Base-by-base conservation (phyloP, 2,888 invertebrate species). In the Ryuthela nishihirai region DNA sequence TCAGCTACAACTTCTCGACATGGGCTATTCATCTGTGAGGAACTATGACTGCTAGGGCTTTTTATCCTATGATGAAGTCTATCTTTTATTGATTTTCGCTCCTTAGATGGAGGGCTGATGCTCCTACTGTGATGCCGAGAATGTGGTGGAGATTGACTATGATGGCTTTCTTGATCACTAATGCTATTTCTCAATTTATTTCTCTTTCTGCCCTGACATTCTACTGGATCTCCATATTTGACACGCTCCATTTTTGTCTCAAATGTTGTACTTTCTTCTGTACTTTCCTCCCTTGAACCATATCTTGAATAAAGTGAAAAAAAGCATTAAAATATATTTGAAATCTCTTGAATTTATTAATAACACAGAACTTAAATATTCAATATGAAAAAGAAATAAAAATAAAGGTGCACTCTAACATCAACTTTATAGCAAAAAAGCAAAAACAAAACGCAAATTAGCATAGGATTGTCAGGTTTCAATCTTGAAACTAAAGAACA, bases 121-220 rank as follows among this genome's bases (percentile, higher is more conserved):
- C 68, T 68, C 29, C 67, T 54, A 40, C 67, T 68, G 32, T 67
- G 64, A 41, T 65, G 65, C 50, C 67, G 48, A 7, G 67, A 64
- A 18, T 63, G 63, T 25, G 69, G 68, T 21, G 71, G 69, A 34
- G 68, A 68, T 54, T 67, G 68, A 48, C 69, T 68, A 45, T 66
- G 68, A 52, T 67, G 68, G 46, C 68, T 68, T 23, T 70, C 70
- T 40, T 68, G 69, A 45, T 70, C 70, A 62, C 69, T 70, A 46
- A 67, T 60, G 26, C 56, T 56, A 47, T 60, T 62, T 15, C 64
- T 48, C 12, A 62, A 52, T 26, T 64, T 64, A 36, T 50, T 54
- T 29, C 60, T 41, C 29, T 58, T 59, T 1, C 53, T 44, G 12
- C 42, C 42, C 9, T 38, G 41, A 29, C 53, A 40, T 9, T 55